Evolutionary conservation across 1,140 invertebrate genomes (phyloP).

Genomic region (Drosophila rhopaloa): DNA sequence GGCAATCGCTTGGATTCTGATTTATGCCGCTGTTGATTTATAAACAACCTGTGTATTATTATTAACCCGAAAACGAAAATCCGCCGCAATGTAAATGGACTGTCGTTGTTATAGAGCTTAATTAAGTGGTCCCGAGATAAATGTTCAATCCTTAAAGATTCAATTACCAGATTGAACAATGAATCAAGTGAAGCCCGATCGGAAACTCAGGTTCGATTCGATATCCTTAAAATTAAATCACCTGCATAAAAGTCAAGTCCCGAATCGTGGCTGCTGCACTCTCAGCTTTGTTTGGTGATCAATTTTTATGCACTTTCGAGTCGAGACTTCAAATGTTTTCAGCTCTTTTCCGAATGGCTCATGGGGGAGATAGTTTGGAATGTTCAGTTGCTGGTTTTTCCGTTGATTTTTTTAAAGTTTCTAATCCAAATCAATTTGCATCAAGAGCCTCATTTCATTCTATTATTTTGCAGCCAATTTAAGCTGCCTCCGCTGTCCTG

Average conservation of each 20-base stretch:
- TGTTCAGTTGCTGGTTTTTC: not conserved
- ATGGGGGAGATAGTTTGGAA: constrained; percentile 25
- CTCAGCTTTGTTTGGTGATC: constrained; percentile 26
- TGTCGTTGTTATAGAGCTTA: constrained; percentile 46
- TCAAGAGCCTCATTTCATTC: constrained; percentile 83
- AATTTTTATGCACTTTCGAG: constrained; percentile 68
- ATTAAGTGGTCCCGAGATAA: constrained; percentile 45
- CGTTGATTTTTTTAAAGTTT: constrained; percentile 53
- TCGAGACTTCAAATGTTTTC: constrained; percentile 37
- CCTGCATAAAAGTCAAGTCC: constrained; percentile 25
- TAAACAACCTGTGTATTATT: constrained; percentile 81
- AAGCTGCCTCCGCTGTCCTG: constrained; percentile 46
- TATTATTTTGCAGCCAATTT: constrained; percentile 79
- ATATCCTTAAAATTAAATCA: constrained; percentile 29
- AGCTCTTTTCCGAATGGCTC: constrained; percentile 17
- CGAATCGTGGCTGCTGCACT: constrained; percentile 11
- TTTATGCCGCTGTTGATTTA: constrained; percentile 76
- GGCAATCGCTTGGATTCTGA: constrained; percentile 55
- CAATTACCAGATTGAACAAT: constrained; percentile 15
- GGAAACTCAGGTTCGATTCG: not conserved
- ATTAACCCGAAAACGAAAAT: constrained; percentile 59
- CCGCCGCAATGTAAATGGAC: constrained; percentile 46
- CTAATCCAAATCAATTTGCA: constrained; percentile 84
- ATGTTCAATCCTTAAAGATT: constrained; percentile 17
- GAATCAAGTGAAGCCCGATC: not conserved